phyloP scores from a whole-genome alignment of 2,888 invertebrate species.

The Metellina segmentata region DNA sequence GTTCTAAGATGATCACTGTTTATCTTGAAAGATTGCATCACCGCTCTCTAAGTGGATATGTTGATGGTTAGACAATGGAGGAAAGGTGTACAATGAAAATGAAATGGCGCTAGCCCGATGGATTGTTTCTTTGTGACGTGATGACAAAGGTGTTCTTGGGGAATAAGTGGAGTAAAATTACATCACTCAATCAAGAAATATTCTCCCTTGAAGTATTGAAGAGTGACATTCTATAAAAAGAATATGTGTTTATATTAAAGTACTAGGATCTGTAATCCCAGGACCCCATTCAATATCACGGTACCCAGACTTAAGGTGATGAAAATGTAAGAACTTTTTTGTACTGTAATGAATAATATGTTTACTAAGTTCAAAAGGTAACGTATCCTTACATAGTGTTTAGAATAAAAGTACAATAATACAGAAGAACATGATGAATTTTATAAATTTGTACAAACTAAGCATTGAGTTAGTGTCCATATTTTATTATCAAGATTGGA shows the following conservation, averaged over 20 bases:
- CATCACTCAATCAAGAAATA: neutral
- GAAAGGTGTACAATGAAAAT: slow-evolving; percentile 8
- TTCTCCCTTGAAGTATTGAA: too few relatives aligned
- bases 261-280: neutral
- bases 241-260: neutral
- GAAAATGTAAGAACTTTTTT: too few relatives aligned
- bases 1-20: neutral
- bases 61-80: neutral
- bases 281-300: too few relatives aligned
- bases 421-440: too few relatives aligned
- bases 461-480: too few relatives aligned
- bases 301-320: too few relatives aligned
- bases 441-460: too few relatives aligned
- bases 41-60: neutral
- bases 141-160: neutral
- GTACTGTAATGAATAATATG: too few relatives aligned
- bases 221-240: neutral
- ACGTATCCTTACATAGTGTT: too few relatives aligned
- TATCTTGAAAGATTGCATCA: slow-evolving; percentile 28
- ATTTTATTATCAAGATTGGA: too few relatives aligned
- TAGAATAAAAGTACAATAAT: too few relatives aligned
- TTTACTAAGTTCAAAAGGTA: too few relatives aligned
- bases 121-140: neutral
- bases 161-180: neutral
- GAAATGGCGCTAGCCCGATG: neutral